Conservation (phyloP, 2,113 vertebrate genomes). For the Maccullochella peelii region DNA sequence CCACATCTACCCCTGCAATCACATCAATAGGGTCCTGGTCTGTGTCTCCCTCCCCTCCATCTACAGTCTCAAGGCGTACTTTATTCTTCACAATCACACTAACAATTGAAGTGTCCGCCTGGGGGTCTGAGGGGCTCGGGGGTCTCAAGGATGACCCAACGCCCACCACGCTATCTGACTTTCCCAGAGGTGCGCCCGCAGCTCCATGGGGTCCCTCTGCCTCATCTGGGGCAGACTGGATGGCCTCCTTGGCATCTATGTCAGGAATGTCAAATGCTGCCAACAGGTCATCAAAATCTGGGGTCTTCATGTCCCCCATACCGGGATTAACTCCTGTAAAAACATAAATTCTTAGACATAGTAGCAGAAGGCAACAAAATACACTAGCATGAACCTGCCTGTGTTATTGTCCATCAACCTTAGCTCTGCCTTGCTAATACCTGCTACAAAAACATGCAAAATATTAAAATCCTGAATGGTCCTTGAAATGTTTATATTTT, state of each 20-base stretch:
- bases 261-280: constrained; percentile 97
- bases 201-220: constrained; percentile 83
- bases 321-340: constrained; percentile 80
- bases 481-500: background rate
- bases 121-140: constrained; percentile 74
- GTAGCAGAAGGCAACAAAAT: background rate
- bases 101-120: constrained; percentile 87
- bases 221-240: constrained; percentile 89
- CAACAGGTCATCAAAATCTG: constrained; percentile 95
- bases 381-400: background rate
- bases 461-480: background rate
- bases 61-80: constrained; percentile 87
- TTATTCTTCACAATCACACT: constrained; percentile 97
- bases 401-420: constrained; percentile 22
- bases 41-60: constrained; percentile 72
- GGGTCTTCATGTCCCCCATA: constrained; percentile 99
- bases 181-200: constrained; percentile 73
- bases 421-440: background rate
- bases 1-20: constrained; percentile 71
- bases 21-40: constrained; percentile 78
- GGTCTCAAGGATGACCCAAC: constrained; percentile 78
- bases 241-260: constrained; percentile 94
- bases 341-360: constrained; percentile 15
- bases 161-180: constrained; percentile 72
- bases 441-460: constrained; percentile 6